These are phyloP conservation scores for Pteronura brasiliensis DNA, from an alignment of 2,113 vertebrate genomes.

Conservation along the genomic window DNA sequence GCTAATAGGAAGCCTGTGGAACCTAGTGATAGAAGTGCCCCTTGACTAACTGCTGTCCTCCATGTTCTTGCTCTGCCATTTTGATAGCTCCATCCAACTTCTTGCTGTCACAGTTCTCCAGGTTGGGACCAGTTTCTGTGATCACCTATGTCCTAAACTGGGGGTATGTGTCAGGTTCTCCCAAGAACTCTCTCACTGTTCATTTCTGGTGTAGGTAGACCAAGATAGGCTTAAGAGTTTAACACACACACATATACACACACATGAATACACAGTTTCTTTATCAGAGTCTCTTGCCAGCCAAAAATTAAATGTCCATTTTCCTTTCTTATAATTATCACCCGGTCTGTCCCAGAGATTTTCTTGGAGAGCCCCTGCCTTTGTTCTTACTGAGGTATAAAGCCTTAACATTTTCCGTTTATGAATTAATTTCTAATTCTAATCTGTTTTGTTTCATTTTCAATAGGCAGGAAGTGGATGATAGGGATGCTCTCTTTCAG, in stretches of 20 bases:
- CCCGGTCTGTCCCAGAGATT: neutral
- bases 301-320: neutral
- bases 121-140: neutral
- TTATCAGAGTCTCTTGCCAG: neutral
- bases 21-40: neutral
- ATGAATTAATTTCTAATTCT: neutral
- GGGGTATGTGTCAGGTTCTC: neutral
- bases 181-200: neutral
- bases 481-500: neutral
- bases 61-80: neutral
- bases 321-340: neutral
- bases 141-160: neutral
- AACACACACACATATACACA: no score
- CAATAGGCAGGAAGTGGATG: neutral
- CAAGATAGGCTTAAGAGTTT: neutral
- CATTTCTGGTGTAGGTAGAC: neutral
- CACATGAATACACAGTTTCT: neutral
- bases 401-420: neutral
- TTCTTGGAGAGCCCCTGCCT: neutral
- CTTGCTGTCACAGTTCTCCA: neutral
- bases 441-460: neutral
- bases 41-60: neutral
- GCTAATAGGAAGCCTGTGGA: neutral
- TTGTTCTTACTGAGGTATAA: neutral
- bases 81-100: neutral